Evolutionary conservation across 2,113 vertebrate genomes (phyloP), one percentile per base, ranked within the genome.

Genomic region (Thamnaconus septentrionalis): DNA sequence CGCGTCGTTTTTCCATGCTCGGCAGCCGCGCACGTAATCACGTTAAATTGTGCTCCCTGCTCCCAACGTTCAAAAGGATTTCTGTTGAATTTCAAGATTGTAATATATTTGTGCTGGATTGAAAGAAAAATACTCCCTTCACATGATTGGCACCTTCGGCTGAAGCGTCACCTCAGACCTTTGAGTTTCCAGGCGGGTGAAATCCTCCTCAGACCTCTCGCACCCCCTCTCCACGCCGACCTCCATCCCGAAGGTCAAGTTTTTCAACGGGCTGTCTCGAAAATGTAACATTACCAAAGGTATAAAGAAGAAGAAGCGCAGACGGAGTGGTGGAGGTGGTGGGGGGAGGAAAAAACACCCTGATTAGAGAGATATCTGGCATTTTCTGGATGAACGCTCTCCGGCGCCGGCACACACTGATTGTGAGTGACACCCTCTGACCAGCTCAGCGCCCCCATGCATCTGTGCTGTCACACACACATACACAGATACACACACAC

Each of bases 381-480:
- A 82, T 86, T 88, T 87, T 88, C 81, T 84, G 87, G 84, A 73
- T 85, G 82, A 80, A 85, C 88, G 88, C 87, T 74, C 87, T 87
- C 82, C 85, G 82, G 77, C 78, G 83, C 76, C 73, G 51, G 8
- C 53, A 64, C 53, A 64, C 70, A 40, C 74, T 90, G 87, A 90
- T 88, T 85, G 81, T 87, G 87, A 87, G 78, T 90, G 88, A 88
- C 88, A 85, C 80, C 69, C 69, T 72, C 71, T 78, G 81, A 83
- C 83, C 81, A 80, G 77, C 72, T 59, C 83, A 83, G 83, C 62
- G 80, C 75, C 73, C 75, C 52, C 51, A 75, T 82, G 85, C 82
- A 83, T 82, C 85, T 83, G 85, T 66, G 80, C 76, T 73, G 85
- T 79, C 79, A 63, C 61, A 67, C 66, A 31, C 18, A 31, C 18